Evolutionary conservation across 1,140 invertebrate species (phyloP).

Genomic region (Muscidifurax raptorellus): DNA sequence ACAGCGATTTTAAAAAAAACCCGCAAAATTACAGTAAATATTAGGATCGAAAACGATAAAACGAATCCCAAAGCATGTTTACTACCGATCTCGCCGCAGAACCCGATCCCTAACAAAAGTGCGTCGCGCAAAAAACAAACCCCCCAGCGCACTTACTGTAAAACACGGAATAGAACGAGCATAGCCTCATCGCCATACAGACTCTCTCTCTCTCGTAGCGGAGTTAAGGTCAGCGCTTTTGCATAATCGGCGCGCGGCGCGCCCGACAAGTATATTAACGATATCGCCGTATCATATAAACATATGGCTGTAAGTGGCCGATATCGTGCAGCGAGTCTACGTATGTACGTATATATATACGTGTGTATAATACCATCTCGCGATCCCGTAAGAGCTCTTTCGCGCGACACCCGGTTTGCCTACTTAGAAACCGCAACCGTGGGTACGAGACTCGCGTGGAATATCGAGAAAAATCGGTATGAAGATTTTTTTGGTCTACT

Average conservation of each 20-base stretch:
- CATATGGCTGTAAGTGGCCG: constrained; percentile 28
- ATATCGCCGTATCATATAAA: constrained; percentile 30
- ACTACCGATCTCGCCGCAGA: background rate
- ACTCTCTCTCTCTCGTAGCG: background rate
- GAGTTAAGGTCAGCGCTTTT: constrained; percentile 33
- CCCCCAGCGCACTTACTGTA: background rate
- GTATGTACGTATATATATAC: background rate
- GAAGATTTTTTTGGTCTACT: too few species aligned
- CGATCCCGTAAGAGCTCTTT: constrained; percentile 32
- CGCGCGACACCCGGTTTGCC: constrained; percentile 66
- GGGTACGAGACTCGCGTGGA: too few species aligned
- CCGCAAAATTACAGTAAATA: background rate
- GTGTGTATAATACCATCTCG: background rate
- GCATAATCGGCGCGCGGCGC: constrained; percentile 35
- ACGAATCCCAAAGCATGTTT: background rate
- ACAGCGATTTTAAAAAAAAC: too few species aligned
- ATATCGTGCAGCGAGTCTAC: background rate
- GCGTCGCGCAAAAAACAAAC: background rate
- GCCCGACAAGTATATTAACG: constrained; percentile 46
- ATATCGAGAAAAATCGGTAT: too few species aligned
- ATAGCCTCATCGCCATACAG: background rate
- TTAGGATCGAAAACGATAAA: background rate
- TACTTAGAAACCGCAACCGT: constrained; percentile 59
- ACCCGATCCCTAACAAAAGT: background rate
- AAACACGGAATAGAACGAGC: constrained; percentile 15